A percentile compares a stretch with the other conserved stretches of the same genome.
These are phyloP conservation scores for Elephantulus edwardii DNA, from an alignment of 2,113 vertebrate genomes.

Conservation along the genomic window DNA sequence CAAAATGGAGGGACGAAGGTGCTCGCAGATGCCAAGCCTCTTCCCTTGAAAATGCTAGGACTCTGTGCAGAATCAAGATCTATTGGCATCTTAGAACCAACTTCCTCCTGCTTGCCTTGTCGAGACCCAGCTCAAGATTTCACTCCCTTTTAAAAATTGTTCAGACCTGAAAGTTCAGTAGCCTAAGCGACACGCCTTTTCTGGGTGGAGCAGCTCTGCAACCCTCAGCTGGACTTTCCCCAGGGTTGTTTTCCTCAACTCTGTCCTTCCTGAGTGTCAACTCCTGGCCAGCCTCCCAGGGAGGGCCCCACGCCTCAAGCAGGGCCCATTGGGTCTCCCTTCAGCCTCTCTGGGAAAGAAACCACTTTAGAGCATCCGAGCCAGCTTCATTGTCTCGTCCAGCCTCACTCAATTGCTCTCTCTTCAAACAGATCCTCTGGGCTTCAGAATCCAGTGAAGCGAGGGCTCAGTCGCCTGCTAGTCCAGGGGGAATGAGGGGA, in stretches of 20 bases:
- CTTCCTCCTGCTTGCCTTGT: slow-evolving; percentile 4
- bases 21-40: too few species aligned
- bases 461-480: neutral
- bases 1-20: too few species aligned
- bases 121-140: neutral
- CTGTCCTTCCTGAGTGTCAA: neutral
- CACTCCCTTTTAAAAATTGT: neutral
- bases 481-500: neutral
- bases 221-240: neutral
- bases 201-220: neutral
- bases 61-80: neutral
- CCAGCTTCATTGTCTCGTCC: neutral
- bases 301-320: neutral
- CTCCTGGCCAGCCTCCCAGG: neutral
- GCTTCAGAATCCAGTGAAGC: neutral
- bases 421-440: neutral
- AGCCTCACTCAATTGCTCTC: neutral
- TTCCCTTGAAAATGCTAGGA: neutral
- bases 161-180: neutral
- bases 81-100: neutral
- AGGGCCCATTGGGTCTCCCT: neutral
- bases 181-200: neutral
- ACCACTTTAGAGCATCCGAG: neutral
- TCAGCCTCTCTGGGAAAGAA: neutral
- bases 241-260: neutral